A percentile compares a stretch with the other conserved stretches of the same genome.
phyloP scores from a whole-genome alignment of 92 coral and sea anemone genomes.

The Epizoanthus stellaris region DNA sequence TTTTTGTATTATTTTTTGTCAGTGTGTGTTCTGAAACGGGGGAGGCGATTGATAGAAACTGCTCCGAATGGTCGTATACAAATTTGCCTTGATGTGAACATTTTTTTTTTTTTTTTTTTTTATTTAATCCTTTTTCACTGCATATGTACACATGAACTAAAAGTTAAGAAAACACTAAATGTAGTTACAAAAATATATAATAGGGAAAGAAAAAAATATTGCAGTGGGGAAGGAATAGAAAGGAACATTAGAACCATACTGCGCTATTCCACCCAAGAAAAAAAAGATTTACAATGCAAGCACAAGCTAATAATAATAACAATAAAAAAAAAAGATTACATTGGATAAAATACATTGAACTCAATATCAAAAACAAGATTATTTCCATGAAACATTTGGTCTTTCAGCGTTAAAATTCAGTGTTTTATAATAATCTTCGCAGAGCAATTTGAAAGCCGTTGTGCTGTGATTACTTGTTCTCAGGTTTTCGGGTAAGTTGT shows the following conservation, averaged over 20 bases:
- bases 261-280: constrained; percentile 41
- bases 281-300: constrained; percentile 9
- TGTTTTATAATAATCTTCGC: constrained; percentile 5
- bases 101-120: no score
- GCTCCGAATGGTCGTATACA: no score
- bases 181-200: constrained; percentile 13
- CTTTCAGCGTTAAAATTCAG: constrained; percentile 25
- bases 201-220: constrained; percentile 8
- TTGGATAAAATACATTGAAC: neutral
- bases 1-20: no score
- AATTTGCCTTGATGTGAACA: no score
- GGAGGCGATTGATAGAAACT: no score
- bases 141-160: no score
- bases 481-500: constrained; percentile 33
- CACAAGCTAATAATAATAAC: constrained; percentile 1
- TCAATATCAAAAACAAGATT: neutral
- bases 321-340: neutral
- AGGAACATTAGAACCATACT: constrained; percentile 33
- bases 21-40: no score
- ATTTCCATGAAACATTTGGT: constrained; percentile 9
- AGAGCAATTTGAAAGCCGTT: neutral
- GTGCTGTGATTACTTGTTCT: constrained; percentile 25
- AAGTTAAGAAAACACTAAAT: neutral
- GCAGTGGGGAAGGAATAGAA: constrained; percentile 17
- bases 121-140: no score